Percentiles rank a stretch among this genome's conserved stretches.
Conservation (phyloP, 2,113 vertebrate species). For the Notarius quadriscutis region DNA sequence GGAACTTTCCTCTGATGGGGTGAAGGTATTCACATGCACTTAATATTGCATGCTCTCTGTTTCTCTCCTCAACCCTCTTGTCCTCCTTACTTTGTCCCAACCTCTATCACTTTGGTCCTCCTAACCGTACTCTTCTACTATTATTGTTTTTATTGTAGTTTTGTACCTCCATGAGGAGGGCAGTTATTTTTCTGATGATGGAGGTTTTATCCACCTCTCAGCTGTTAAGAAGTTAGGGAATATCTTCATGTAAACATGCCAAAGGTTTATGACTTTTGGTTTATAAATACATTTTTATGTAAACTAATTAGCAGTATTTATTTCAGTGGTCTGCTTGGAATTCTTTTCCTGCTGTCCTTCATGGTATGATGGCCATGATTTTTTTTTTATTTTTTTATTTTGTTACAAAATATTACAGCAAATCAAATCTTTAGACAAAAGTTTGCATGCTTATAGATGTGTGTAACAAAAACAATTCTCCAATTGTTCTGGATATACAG, state of each 20-base stretch:
- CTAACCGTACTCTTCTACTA: not conserved
- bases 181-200: not conserved
- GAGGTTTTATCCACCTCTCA: not conserved
- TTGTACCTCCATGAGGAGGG: not conserved
- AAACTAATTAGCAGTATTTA: not conserved
- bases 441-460: no score
- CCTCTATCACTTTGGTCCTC: not conserved
- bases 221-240: not conserved
- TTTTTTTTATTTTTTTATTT: no score
- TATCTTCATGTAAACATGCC: not conserved
- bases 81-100: not conserved
- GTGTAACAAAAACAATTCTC: no score
- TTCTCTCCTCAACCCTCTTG: not conserved
- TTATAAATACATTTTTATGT: not conserved
- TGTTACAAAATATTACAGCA: no score
- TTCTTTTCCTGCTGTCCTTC: not conserved
- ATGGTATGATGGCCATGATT: no score
- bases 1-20: constrained; percentile 70
- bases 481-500: no score
- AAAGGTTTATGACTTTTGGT: not conserved
- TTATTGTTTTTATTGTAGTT: not conserved
- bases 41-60: not conserved
- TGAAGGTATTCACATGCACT: constrained; percentile 75
- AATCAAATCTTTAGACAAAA: no score
- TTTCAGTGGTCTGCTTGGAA: not conserved